phyloP scores from a whole-genome alignment of 2,797 vertebrate species.

The Okamejei kenojei region DNA sequence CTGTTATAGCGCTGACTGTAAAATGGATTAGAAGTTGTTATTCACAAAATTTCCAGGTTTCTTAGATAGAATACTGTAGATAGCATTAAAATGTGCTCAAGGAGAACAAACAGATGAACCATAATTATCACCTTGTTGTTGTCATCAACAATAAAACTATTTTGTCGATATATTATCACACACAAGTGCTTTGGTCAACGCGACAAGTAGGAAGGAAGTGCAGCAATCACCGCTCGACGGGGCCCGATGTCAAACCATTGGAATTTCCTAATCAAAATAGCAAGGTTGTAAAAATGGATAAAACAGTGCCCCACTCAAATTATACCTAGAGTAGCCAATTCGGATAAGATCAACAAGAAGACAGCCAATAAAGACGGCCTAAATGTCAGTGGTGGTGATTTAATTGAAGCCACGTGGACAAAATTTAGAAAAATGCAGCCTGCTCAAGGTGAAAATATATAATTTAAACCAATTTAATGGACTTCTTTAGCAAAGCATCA shows the following conservation, averaged over 20 bases:
- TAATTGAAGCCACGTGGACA: too few relatives aligned
- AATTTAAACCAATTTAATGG: too few relatives aligned
- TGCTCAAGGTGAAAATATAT: too few relatives aligned
- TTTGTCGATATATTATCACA: too few relatives aligned
- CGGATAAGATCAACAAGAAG: neutral
- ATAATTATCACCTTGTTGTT: neutral
- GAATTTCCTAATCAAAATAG: too few relatives aligned
- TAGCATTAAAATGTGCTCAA: neutral
- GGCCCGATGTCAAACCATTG: too few relatives aligned
- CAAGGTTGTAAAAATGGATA: neutral
- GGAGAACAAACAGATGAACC: neutral
- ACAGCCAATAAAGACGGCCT: too few relatives aligned
- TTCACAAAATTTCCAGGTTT: neutral
- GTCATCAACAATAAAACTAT: neutral
- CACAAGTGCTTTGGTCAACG: too few relatives aligned
- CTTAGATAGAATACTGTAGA: neutral
- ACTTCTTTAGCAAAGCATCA: too few relatives aligned
- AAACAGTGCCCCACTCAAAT: neutral
- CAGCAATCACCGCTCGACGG: too few relatives aligned
- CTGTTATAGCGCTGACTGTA: neutral
- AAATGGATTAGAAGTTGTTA: neutral
- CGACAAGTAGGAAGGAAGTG: too few relatives aligned
- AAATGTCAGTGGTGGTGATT: neutral
- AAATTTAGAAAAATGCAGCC: too few relatives aligned
- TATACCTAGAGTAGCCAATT: neutral